Base-by-base conservation (phyloP, 2,797 vertebrate genomes). In the Hipposideros larvatus region DNA sequence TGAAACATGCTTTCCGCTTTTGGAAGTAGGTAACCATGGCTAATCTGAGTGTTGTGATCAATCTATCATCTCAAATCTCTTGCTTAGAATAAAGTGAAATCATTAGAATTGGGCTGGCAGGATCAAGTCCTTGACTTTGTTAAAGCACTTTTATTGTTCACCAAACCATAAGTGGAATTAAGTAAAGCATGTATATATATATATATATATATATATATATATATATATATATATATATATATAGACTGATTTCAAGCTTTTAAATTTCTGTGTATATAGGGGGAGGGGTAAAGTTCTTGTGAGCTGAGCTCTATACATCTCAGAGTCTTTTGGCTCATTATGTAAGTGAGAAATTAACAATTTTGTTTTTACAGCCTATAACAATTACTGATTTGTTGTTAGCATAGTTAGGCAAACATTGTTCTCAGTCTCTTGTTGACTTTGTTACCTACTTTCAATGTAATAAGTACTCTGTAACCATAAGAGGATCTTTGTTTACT, bases 401-500 rank as follows among this genome's bases (percentile, higher is more conserved):
- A 53, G 31, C 16, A 5, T 53, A 75, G 31, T 71, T 83, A 37
- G n/a, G 26, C 31, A 86, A 79, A 71, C n/a, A 21, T 66, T 80
- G 37, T 92, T 66, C 65, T 92, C 68, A 78, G 95, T 75, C 43
- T 86, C 79, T 74, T 80, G 63, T 89, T 96, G 86, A 90, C 86
- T 91, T 97, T 87, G 78, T 95, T 95, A 85, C 88, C 79, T 91
- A 91, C 96, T 96, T 97, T 93, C 70, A 80, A n/a, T 91, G 86
- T 63, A 95, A 55, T 93, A 48, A 75, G 70, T 86, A 66, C 85
- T 90, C 78, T 91, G 71, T 91, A 77, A 71, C 87, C 70, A 70
- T 96, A 80, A 97, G 65, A 84, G 92, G 71, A 59, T 63, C 92
- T 97, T 97, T 97, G 96, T 97, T 97, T 97, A 96, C 92, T 98